These are phyloP conservation scores for Dascyllus trimaculatus DNA, from an alignment of 2,113 vertebrate genomes.

Conservation along the genomic window DNA sequence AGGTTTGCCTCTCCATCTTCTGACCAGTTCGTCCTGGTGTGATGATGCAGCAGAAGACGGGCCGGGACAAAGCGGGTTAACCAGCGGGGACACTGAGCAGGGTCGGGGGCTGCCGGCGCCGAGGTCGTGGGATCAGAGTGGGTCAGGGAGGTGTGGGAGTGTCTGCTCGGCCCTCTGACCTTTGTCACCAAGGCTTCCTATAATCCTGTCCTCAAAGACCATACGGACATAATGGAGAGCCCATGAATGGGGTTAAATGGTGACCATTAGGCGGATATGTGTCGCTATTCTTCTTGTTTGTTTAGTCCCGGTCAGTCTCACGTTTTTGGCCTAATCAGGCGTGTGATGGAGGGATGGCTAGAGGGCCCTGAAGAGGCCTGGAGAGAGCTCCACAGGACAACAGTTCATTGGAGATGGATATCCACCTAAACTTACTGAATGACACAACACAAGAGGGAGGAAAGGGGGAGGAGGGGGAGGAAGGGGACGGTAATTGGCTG, in stretches of 20 bases:
- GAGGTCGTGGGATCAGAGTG: constrained; percentile 82
- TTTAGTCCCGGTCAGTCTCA: constrained; percentile 77
- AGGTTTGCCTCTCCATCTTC: constrained; percentile 1
- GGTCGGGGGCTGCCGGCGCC: constrained; percentile 55
- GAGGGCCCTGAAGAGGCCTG: constrained; percentile 56
- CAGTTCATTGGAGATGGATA: constrained; percentile 55
- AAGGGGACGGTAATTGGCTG: constrained; percentile 60
- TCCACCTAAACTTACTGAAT: constrained; percentile 50
- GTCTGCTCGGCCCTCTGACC: constrained; percentile 80
- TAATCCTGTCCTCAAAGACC: constrained; percentile 82
- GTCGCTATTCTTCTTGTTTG: constrained; percentile 81
- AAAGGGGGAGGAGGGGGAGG: constrained; percentile 21
- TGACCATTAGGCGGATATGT: constrained; percentile 78
- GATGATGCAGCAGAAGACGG: constrained; percentile 68
- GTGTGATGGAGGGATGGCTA: constrained; percentile 68
- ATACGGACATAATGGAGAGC: constrained; percentile 78
- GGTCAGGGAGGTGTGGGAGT: constrained; percentile 80
- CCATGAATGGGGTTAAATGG: constrained; percentile 80
- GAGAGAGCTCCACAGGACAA: constrained; percentile 42
- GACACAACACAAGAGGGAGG: constrained; percentile 40
- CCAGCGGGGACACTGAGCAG: constrained; percentile 53
- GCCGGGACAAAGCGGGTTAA: constrained; percentile 77
- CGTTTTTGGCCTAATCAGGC: constrained; percentile 72
- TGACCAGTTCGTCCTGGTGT: constrained; percentile 13
- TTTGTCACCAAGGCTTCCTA: constrained; percentile 79